A percentile compares a stretch with the other conserved stretches of the same genome.
Conservation (phyloP, 2,113 vertebrate genomes). For the Blennius ocellaris region DNA sequence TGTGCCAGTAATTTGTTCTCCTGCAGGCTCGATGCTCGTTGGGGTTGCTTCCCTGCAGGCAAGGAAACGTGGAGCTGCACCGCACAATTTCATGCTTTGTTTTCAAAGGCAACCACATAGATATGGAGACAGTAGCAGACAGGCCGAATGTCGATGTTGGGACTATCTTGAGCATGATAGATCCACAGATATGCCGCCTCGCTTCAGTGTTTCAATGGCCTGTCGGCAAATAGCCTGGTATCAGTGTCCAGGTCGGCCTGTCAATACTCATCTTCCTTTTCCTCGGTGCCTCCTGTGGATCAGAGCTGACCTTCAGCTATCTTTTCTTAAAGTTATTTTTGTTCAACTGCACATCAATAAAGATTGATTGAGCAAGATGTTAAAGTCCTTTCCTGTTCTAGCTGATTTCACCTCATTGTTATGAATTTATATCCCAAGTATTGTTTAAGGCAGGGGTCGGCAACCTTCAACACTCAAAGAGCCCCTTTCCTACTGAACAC, state of each 20-base stretch:
- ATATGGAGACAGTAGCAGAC: slow-evolving; percentile 9
- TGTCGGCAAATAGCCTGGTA: background rate
- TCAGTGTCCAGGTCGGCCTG: background rate
- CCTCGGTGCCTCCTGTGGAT: background rate
- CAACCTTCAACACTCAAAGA: too few species aligned
- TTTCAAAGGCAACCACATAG: slow-evolving; percentile 1
- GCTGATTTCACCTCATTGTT: background rate
- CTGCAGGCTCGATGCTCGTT: slow-evolving; percentile 6
- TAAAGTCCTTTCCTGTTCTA: background rate
- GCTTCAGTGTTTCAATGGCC: background rate
- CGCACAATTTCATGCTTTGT: background rate
- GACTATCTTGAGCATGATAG: slow-evolving; percentile 3
- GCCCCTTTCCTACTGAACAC: too few species aligned
- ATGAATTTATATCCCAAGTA: background rate
- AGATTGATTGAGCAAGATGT: background rate
- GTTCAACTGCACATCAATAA: background rate
- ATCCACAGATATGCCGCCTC: background rate
- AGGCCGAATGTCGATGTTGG: slow-evolving; percentile 1
- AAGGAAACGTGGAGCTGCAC: background rate
- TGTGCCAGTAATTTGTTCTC: slow-evolving; percentile 11
- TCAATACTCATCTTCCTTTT: background rate
- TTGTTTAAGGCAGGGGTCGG: too few species aligned
- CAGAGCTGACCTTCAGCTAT: background rate
- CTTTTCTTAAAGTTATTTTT: background rate
- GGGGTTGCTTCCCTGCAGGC: background rate